Evolutionary conservation across 2,113 vertebrate species (phyloP).

Genomic region (Labeo catla): DNA sequence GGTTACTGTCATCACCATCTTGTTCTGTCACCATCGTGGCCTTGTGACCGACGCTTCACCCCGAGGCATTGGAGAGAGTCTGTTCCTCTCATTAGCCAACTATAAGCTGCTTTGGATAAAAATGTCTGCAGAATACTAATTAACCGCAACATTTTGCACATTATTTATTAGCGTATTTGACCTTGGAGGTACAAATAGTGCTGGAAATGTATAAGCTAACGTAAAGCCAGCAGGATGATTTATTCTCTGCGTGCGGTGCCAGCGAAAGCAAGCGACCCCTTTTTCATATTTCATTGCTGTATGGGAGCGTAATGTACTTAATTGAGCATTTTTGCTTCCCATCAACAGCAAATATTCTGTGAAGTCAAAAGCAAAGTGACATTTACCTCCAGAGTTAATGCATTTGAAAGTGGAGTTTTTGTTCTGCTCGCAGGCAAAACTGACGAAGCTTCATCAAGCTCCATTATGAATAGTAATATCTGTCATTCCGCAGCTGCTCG

Average conservation of each 20-base stretch:
- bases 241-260: not conserved
- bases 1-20: not conserved
- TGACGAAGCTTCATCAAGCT: conserved; percentile 4
- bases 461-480: conserved; percentile 30
- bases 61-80: not conserved
- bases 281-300: not conserved
- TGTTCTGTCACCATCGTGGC: not conserved
- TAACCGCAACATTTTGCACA: not conserved
- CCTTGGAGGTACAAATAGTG: not conserved
- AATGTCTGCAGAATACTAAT: conserved; percentile 24
- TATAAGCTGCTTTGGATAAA: not conserved
- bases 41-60: not conserved
- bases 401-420: conserved; percentile 4
- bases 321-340: not conserved
- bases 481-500: not conserved
- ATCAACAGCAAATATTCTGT: not conserved
- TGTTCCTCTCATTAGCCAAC: conserved; percentile 10
- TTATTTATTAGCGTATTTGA: conserved; percentile 22
- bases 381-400: conserved; percentile 14
- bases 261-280: not conserved
- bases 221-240: not conserved
- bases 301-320: conserved; percentile 3
- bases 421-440: not conserved
- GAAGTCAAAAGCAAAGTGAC: conserved; percentile 5
- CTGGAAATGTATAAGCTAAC: conserved; percentile 1